A percentile compares a stretch with the other conserved stretches of the same genome.
phyloP scores from a whole-genome alignment of 2,888 invertebrate genomes.

The Synergus gifuensis region DNA sequence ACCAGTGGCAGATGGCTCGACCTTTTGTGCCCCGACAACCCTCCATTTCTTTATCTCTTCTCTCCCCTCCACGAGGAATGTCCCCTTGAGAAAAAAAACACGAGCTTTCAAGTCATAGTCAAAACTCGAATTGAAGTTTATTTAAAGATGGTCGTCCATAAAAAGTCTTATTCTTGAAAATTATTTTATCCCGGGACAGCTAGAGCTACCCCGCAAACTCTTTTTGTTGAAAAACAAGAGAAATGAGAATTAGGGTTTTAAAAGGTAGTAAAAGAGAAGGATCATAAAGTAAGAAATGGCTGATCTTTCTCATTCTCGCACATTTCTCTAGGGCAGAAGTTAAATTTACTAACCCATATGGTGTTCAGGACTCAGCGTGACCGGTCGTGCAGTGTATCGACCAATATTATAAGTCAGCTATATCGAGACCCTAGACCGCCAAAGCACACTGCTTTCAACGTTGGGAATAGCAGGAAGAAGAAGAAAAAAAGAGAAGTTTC shows the following conservation, averaged over 20 bases:
- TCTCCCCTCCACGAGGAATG: slow-evolving; percentile 19
- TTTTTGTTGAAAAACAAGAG: background rate
- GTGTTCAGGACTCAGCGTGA: slow-evolving; percentile 49
- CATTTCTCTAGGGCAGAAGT: slow-evolving; percentile 55
- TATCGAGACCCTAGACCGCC: slow-evolving; percentile 32
- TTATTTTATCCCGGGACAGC: background rate
- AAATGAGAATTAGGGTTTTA: slow-evolving; percentile 3
- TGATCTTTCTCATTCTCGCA: slow-evolving; percentile 46
- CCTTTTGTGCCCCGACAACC: slow-evolving; percentile 61
- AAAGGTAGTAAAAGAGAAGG: slow-evolving; percentile 12
- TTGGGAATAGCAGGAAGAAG: slow-evolving; percentile 48
- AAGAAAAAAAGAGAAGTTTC: slow-evolving; percentile 49
- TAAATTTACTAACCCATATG: slow-evolving; percentile 72
- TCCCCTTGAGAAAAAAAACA: background rate
- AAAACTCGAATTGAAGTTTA: background rate
- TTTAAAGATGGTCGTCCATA: background rate
- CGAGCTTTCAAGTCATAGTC: background rate
- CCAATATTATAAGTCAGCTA: slow-evolving; percentile 42
- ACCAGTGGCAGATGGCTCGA: slow-evolving; percentile 70
- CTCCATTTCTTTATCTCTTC: slow-evolving; percentile 34
- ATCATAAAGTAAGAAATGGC: background rate
- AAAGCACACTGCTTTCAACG: slow-evolving; percentile 33
- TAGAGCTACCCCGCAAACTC: background rate
- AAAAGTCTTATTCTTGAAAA: background rate
- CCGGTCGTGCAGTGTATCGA: slow-evolving; percentile 42